Base-by-base conservation (phyloP, 2,797 vertebrate species). In the Aselliscus stoliczkanus region DNA sequence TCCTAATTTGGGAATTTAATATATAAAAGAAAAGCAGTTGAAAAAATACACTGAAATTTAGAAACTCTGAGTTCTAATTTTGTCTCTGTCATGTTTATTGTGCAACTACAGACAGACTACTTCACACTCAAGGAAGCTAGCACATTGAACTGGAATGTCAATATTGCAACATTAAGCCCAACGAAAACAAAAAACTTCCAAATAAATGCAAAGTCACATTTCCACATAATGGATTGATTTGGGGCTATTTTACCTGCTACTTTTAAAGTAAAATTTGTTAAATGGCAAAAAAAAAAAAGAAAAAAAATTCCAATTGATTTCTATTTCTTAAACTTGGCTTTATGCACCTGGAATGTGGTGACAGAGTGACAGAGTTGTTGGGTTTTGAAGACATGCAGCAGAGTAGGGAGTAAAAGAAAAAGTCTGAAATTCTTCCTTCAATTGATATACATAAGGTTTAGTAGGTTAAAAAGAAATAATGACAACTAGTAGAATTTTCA, bases 1-100 rank as follows among this genome's bases (percentile, higher is more conserved):
- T 76, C 70, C 52, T 89, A 88, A 92, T 70, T 89, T 65, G 80
- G 94, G 37, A 85, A 77, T 83, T 92, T 42, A 89, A 76, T 65
- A 58, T 25, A 75, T 29, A 65, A 60, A 72, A 93, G 29, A 72
- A 34, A 94, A 76, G 15, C 8, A 81, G 31, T 56, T 60, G 21
- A 65, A 93, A 91, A 60, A 88, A 77, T 77, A 80, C 0, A 12
- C 4, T 58, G n/a, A 96, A 94, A 90, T 25, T 69, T 89, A 70
- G 91, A 70, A 83, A 82, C 5, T 50, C 29, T 21, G 67, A 58
- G 27, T 85, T 93, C 50, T 72, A 90, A 95, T 83, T 77, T 80
- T 86, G 27, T 92, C 44, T 88, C 37, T 69, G 1, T 8, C 56
- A 12, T 72, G n/a, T 52, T 93, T 56, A 91, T 52, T 82, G 29